Evolutionary conservation across 2,888 invertebrate species (phyloP).

Genomic region (Tricholauxania praeusta): DNA sequence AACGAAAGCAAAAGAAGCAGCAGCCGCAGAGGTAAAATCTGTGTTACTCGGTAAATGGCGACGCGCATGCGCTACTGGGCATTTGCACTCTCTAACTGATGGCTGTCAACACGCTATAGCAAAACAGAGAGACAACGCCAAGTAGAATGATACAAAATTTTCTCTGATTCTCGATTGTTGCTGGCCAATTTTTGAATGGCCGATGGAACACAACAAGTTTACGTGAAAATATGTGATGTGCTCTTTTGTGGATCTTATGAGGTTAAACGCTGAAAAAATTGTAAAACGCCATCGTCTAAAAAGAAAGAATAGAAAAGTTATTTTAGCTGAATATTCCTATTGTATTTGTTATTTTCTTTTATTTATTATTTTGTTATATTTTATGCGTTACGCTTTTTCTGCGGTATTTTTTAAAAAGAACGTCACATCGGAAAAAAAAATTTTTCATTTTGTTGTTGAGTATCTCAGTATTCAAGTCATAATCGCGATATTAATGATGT

Average conservation of each 20-base stretch:
- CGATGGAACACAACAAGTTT: constrained; percentile 10
- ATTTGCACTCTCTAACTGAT: background rate
- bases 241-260: constrained; percentile 4
- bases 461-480: background rate
- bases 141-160: background rate
- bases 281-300: constrained; percentile 19
- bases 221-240: constrained; percentile 30
- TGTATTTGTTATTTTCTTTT: background rate
- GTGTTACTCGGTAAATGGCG: constrained; percentile 48
- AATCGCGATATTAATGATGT: constrained; percentile 26
- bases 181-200: background rate
- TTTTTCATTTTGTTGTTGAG: constrained; percentile 16
- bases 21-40: constrained; percentile 56
- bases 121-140: background rate
- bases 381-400: background rate
- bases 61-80: constrained; percentile 9
- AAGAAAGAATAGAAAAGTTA: background rate
- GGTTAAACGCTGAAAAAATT: constrained; percentile 25
- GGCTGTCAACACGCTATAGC: background rate
- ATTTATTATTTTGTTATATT: background rate
- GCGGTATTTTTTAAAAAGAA: constrained; percentile 9
- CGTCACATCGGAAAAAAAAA: constrained; percentile 3
- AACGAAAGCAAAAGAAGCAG: constrained; percentile 29
- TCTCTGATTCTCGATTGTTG: background rate
- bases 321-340: too few relatives aligned